phyloP scores from a whole-genome alignment of 2,888 invertebrate genomes.

The Polyommatus icarus region DNA sequence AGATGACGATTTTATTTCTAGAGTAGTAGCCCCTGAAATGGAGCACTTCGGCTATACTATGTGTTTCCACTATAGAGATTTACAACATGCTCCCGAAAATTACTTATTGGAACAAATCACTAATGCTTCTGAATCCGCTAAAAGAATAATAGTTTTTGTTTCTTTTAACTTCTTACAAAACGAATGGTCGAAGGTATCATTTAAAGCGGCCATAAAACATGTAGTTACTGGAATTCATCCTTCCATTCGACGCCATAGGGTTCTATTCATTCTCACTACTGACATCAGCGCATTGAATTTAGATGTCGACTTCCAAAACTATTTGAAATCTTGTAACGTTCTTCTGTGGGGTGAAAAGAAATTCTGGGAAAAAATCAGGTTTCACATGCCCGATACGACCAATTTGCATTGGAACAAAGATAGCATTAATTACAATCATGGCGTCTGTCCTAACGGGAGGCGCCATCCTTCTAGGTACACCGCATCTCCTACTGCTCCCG shows the following conservation, averaged over 20 bases:
- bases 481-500: slow-evolving; percentile 86
- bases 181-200: slow-evolving; percentile 91
- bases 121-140: slow-evolving; percentile 82
- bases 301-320: slow-evolving; percentile 87
- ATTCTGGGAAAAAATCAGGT: slow-evolving; percentile 93
- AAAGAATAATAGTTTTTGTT: slow-evolving; percentile 88
- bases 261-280: slow-evolving; percentile 77
- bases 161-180: slow-evolving; percentile 90
- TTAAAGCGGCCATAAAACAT: slow-evolving; percentile 89
- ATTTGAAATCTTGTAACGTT: slow-evolving; percentile 86
- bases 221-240: slow-evolving; percentile 84
- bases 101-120: slow-evolving; percentile 82
- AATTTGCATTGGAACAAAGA: slow-evolving; percentile 83
- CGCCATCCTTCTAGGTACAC: slow-evolving; percentile 84
- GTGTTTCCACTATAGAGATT: slow-evolving; percentile 85
- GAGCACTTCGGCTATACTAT: slow-evolving; percentile 84
- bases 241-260: slow-evolving; percentile 82
- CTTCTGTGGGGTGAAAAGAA: slow-evolving; percentile 90
- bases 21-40: slow-evolving; percentile 86
- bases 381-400: slow-evolving; percentile 88
- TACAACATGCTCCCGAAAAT: slow-evolving; percentile 81
- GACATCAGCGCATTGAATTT: slow-evolving; percentile 87
- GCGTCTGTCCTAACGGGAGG: slow-evolving; percentile 78
- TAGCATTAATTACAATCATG: slow-evolving; percentile 76
- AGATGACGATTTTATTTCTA: slow-evolving; percentile 87